Base-by-base conservation (phyloP, 2,113 vertebrate genomes). In the Phylloscopus trochiloides region DNA sequence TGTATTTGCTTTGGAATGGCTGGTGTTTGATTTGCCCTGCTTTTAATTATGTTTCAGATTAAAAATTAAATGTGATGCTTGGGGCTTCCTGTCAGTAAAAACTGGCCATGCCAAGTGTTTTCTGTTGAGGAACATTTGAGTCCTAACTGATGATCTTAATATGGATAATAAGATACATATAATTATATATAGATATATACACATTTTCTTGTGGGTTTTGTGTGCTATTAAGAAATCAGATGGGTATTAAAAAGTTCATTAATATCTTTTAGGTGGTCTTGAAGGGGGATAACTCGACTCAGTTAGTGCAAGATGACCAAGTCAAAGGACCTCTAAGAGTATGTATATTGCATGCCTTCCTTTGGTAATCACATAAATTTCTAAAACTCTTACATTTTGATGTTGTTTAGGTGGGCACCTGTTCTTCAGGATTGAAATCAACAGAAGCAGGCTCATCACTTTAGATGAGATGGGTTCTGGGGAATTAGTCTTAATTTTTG, bases 231-330 rank as follows among this genome's bases (percentile, higher is more conserved):
- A 83, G 21, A 88, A 92, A 17, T 72, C 29, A 48, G 17, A 11
- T 29, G 8, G 1, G 1, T 34, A 10, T 74, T 7, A 12, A 63
- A 29, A 68, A 58, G 11, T 65, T 82, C 5, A 62, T 34, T 1
- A 85, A 93, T 97, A 21, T 96, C 81, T 97, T 97, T 17, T 97
- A 99, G 99, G 99, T 99, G 94, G 97, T 98, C 62, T 97, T 99
- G 84, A 99, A 99, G 96, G 99, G 99, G 76, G 99, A 99, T 86
- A 99, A 98, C 72, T 99, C 98, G 48, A 99, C 99, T 72, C 99
- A 99, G 34, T 98, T 99, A 97, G 99, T 99, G 54, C 99, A 99
- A 95, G 99, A 99, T 96, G 99, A 99, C 97, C 99, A 99, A 98
- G 99, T 99, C 61, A 99, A 99, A 98, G 99, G 99, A 79, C 98